Conservation (phyloP, 2,888 invertebrate species). For the Onthophagus sagittarius region DNA sequence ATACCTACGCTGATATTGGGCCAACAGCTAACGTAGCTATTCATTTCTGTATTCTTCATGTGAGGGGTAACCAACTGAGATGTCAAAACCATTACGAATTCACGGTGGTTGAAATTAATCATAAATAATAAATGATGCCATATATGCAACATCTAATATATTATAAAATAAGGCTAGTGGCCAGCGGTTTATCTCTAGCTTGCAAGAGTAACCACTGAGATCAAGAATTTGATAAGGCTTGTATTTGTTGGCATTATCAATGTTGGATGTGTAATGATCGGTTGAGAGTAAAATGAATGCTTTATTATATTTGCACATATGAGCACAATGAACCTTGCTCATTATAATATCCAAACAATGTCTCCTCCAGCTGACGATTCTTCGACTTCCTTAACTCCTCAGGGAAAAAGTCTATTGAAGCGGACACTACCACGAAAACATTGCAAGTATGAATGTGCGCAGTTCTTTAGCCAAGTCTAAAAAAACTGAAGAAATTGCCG, state of each 20-base stretch:
- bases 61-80: background rate
- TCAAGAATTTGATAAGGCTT: constrained; percentile 7
- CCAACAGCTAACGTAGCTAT: constrained; percentile 1
- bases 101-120: background rate
- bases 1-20: background rate
- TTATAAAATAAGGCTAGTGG: constrained; percentile 7
- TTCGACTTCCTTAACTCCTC: no score
- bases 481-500: constrained; percentile 13
- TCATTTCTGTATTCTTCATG: background rate
- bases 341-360: no score
- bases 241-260: background rate
- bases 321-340: no score
- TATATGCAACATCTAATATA: background rate
- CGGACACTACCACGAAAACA: constrained; percentile 9
- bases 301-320: constrained; percentile 2
- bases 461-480: constrained; percentile 2
- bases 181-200: no score
- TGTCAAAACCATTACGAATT: no score
- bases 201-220: no score
- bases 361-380: no score
- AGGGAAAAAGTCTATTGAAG: constrained; percentile 3
- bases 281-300: constrained; percentile 3
- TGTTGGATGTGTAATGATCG: background rate
- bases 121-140: background rate
- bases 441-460: background rate